Evolutionary conservation across 2,888 invertebrate species (phyloP).

Genomic region (Dryadula phaetusa): DNA sequence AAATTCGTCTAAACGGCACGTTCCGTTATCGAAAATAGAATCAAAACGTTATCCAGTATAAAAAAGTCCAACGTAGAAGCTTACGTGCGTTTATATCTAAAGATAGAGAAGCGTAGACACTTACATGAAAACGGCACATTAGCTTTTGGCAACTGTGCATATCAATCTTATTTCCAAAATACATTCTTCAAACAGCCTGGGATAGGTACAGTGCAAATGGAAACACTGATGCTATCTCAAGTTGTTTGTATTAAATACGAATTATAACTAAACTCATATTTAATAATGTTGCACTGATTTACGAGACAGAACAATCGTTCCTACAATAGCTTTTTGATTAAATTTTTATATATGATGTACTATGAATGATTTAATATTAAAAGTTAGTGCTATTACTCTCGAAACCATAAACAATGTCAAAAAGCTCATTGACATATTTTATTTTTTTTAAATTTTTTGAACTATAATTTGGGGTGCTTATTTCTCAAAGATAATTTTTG

Average conservation of each 20-base stretch:
- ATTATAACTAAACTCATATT: neutral
- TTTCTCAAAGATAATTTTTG: no score
- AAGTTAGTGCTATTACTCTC: neutral
- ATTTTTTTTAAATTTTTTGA: no score
- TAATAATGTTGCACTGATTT: constrained; percentile 8
- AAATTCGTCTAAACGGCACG: neutral
- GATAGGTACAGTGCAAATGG: constrained; percentile 33
- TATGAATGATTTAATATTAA: neutral
- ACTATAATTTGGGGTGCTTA: neutral
- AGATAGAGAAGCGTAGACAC: constrained; percentile 52
- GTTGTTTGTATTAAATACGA: constrained; percentile 3
- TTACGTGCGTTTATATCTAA: constrained; percentile 50
- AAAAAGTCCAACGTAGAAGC: constrained; percentile 4
- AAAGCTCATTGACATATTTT: neutral
- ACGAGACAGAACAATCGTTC: constrained; percentile 5
- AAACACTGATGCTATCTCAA: constrained; percentile 26
- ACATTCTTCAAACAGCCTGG: constrained; percentile 36
- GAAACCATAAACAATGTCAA: neutral
- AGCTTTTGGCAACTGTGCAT: constrained; percentile 48
- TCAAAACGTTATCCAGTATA: constrained; percentile 3
- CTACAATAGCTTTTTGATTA: neutral
- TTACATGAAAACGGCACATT: constrained; percentile 40
- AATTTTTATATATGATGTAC: neutral
- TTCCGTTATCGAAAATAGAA: constrained; percentile 11
- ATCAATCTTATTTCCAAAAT: constrained; percentile 48